These are phyloP conservation scores for Lasioglossum morio DNA, from an alignment of 2,888 invertebrate species.

Conservation along the genomic window DNA sequence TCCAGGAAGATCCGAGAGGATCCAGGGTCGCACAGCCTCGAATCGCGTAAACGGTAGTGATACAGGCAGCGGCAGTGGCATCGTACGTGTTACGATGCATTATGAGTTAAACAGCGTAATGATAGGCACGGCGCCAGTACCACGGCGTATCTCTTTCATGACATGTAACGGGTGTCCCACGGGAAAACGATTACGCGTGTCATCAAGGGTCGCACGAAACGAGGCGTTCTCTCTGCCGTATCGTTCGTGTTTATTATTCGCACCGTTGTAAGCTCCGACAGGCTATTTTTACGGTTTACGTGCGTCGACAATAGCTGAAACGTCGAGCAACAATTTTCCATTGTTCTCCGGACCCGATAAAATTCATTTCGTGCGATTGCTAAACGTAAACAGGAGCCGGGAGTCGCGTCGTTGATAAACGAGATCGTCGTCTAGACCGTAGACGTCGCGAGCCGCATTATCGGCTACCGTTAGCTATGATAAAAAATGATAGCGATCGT, in stretches of 20 bases:
- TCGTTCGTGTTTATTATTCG: conserved; percentile 10
- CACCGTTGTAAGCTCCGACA: conserved; percentile 26
- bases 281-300: conserved; percentile 28
- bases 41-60: conserved; percentile 70
- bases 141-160: conserved; percentile 67
- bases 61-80: conserved; percentile 55
- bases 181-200: conserved; percentile 7
- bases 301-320: conserved; percentile 1
- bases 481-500: conserved; percentile 32
- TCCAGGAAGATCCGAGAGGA: neutral
- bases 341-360: conserved; percentile 25
- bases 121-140: conserved; percentile 81
- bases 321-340: conserved; percentile 36
- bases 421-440: conserved; percentile 7
- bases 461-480: conserved; percentile 38
- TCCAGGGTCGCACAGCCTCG: conserved; percentile 38
- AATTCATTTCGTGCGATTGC: conserved; percentile 14
- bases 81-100: conserved; percentile 74
- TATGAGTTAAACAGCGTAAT: conserved; percentile 80
- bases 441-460: conserved; percentile 7
- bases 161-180: conserved; percentile 65
- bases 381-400: neutral
- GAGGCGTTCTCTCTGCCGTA: neutral
- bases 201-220: conserved; percentile 8
- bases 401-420: neutral